Base-by-base conservation (phyloP, 2,113 vertebrate species). In the Panthera leo region DNA sequence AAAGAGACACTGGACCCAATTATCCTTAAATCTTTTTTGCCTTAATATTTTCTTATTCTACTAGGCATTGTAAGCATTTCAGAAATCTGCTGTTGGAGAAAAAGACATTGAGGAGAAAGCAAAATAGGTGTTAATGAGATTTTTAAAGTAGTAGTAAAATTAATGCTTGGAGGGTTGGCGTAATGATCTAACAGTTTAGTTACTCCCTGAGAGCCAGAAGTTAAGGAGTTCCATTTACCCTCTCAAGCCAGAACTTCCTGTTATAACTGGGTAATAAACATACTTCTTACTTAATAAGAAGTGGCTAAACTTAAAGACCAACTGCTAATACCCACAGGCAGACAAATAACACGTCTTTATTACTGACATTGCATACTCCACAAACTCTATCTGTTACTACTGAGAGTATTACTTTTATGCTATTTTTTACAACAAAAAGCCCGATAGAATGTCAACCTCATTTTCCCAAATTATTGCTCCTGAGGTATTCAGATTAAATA, bases 111-210 rank as follows among this genome's bases (percentile, higher is more conserved):
- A 78, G 51, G 11, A 7, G 12, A 78, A 89, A 39, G 5, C 23
- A 97, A 86, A 65, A 39, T 87, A 65, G 34, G 45, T 90, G 23
- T 65, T 68, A 80, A 76, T 97, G 65, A 91, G 89, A 82, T 71
- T 85, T 97, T 92, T 92, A 31, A 84, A 95, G 85, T 42, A 78
- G 25, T 65, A 76, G 55, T 91, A 88, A 94, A 96, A 94, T 87
- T 36, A 96, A 92, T 94, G 65, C 75, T 95, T 94, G 70, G 45
- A 75, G 25, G 4, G 94, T 82, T 88, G 79, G 12, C 14, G 29
- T 71, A 82, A 68, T 58, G 87, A 95, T 45, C 25, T 21, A 48
- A 18, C 61, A 51, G 51, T 92, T 94, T 36, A 89, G 13, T 75
- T 88, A 83, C 68, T 94, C 73, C 16, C 29, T 85, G 31, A 55